These are phyloP conservation scores for Cathartes aura DNA, from an alignment of 2,113 vertebrate genomes.

Conservation along the genomic window DNA sequence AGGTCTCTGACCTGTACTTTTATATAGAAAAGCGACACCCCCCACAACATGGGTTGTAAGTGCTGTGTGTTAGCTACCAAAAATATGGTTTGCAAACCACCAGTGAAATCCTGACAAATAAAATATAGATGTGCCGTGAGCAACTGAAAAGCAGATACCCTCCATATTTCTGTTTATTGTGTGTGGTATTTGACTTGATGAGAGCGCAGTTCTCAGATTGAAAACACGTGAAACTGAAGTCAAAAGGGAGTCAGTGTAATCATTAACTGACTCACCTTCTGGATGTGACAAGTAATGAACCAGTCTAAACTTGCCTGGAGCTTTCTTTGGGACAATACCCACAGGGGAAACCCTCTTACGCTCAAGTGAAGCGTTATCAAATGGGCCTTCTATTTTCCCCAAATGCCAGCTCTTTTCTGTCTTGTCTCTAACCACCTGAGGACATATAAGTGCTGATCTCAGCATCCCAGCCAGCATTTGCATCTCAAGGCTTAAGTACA, in stretches of 20 bases:
- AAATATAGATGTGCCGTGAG: neutral
- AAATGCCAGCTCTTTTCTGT: conserved; percentile 47
- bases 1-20: neutral
- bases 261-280: conserved; percentile 73
- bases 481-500: conserved; percentile 6
- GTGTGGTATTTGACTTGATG: neutral
- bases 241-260: conserved; percentile 62
- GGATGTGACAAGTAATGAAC: conserved; percentile 77
- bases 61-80: neutral
- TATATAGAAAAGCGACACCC: neutral
- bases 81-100: neutral
- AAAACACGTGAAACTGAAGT: conserved; percentile 37
- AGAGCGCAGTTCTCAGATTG: neutral
- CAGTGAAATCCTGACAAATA: neutral
- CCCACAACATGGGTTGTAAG: neutral
- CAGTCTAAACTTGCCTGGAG: conserved; percentile 75
- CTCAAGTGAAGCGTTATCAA: conserved; percentile 74
- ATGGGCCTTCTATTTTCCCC: conserved; percentile 60
- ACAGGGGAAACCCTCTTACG: conserved; percentile 62
- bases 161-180: neutral
- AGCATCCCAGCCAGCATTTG: conserved; percentile 48
- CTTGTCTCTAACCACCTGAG: conserved; percentile 72
- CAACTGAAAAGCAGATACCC: neutral
- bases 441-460: conserved; percentile 76
- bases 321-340: conserved; percentile 76